These are phyloP conservation scores for Rhinichthys osculus DNA, from an alignment of 2,797 vertebrate genomes.

Conservation along the genomic window DNA sequence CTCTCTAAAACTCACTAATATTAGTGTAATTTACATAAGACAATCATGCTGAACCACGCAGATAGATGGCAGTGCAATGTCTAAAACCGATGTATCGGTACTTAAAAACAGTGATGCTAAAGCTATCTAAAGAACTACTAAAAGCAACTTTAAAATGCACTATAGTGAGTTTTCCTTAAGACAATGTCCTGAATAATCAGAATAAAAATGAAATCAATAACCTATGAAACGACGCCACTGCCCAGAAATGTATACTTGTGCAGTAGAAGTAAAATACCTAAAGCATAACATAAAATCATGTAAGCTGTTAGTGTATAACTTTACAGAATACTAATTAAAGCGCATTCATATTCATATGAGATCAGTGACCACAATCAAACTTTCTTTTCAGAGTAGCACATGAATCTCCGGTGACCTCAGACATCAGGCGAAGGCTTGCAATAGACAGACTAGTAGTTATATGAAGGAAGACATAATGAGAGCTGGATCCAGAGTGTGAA, in stretches of 20 bases:
- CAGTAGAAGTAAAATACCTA: neutral
- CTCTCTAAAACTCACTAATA: neutral
- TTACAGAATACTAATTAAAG: neutral
- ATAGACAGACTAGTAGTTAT: slow-evolving; percentile 54
- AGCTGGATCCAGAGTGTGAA: slow-evolving; percentile 53
- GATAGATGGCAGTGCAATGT: neutral
- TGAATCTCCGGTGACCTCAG: slow-evolving; percentile 17
- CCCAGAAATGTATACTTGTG: neutral
- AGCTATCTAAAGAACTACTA: neutral
- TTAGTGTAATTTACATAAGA: neutral
- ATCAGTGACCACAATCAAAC: slow-evolving; percentile 29
- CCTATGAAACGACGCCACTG: neutral
- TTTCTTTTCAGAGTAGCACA: slow-evolving; percentile 19
- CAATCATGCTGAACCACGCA: neutral
- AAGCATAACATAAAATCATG: neutral
- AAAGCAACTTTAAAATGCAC: neutral
- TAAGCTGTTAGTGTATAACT: neutral
- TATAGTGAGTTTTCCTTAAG: neutral
- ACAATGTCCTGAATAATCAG: neutral
- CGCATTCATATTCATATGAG: slow-evolving; percentile 14
- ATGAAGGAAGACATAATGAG: slow-evolving; percentile 51
- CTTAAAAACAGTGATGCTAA: neutral
- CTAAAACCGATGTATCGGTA: neutral
- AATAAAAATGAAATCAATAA: neutral
- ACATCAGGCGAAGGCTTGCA: slow-evolving; percentile 36